Conservation (phyloP, 2,888 invertebrate genomes). For the Agrochola lota region DNA sequence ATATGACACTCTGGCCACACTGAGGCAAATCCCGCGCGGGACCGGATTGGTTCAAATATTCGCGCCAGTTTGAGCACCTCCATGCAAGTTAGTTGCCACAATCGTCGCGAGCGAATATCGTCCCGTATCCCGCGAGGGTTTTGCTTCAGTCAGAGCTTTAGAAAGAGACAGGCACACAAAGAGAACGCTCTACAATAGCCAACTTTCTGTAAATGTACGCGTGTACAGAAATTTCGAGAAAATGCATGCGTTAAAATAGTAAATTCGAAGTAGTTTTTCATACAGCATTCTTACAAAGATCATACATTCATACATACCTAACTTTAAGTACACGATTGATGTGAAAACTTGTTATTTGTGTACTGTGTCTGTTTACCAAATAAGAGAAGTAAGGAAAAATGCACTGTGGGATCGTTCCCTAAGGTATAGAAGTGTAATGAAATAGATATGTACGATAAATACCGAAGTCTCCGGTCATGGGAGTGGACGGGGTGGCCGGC, state of each 20-base stretch:
- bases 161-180: background rate
- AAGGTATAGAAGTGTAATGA: constrained; percentile 46
- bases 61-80: too few species aligned
- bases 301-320: background rate
- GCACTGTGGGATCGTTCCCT: constrained; percentile 22
- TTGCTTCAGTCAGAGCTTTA: background rate
- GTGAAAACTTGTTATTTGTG: background rate
- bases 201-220: background rate
- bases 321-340: background rate
- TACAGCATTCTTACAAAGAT: too few species aligned
- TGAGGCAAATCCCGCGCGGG: too few species aligned
- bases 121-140: too few species aligned
- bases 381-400: constrained; percentile 4
- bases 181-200: background rate
- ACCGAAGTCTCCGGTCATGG: constrained; percentile 93
- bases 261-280: too few species aligned
- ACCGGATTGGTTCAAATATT: too few species aligned
- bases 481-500: constrained; percentile 96
- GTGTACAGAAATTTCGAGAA: background rate
- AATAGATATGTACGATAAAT: constrained; percentile 70
- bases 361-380: constrained; percentile 15
- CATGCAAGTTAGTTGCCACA: too few species aligned
- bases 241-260: background rate
- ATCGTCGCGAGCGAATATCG: too few species aligned
- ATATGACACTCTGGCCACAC: too few species aligned